phyloP scores from a whole-genome alignment of 1,140 invertebrate species.

The Alviniconcha marisindica region DNA sequence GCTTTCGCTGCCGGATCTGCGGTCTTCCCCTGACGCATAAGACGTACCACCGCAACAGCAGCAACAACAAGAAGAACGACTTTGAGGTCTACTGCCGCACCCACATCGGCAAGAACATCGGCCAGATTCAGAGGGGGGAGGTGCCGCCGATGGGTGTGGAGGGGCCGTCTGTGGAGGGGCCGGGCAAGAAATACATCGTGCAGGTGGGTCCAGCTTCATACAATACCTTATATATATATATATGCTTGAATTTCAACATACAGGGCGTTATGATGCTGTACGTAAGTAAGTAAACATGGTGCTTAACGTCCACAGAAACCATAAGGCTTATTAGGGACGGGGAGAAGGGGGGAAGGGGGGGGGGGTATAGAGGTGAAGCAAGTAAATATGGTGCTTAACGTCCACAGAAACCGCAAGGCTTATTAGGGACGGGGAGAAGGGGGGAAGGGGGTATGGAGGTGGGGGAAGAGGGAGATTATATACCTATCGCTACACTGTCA shows the following conservation, averaged over 20 bases:
- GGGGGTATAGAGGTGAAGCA: no score
- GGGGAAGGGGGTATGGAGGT: no score
- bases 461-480: no score
- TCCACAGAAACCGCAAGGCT: no score
- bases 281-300: no score
- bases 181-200: conserved; percentile 57
- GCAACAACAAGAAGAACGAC: conserved; percentile 52
- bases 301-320: no score
- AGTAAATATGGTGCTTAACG: no score
- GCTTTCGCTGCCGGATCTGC: conserved; percentile 70
- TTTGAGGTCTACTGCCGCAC: conserved; percentile 69
- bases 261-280: background rate
- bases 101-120: conserved; percentile 68
- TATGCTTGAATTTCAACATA: background rate
- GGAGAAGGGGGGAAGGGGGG: no score
- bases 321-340: no score
- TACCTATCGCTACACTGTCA: no score
- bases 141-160: conserved; percentile 48
- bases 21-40: conserved; percentile 71
- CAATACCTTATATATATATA: no score
- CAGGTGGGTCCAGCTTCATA: conserved; percentile 56
- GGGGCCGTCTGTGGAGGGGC: conserved; percentile 26
- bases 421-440: no score
- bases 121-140: conserved; percentile 60
- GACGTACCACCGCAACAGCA: conserved; percentile 67